A percentile compares a stretch with the other conserved stretches of the same genome.
phyloP scores from a whole-genome alignment of 35 echinoderm and acorn worm species.

The Strongylocentrotus purpuratus region DNA sequence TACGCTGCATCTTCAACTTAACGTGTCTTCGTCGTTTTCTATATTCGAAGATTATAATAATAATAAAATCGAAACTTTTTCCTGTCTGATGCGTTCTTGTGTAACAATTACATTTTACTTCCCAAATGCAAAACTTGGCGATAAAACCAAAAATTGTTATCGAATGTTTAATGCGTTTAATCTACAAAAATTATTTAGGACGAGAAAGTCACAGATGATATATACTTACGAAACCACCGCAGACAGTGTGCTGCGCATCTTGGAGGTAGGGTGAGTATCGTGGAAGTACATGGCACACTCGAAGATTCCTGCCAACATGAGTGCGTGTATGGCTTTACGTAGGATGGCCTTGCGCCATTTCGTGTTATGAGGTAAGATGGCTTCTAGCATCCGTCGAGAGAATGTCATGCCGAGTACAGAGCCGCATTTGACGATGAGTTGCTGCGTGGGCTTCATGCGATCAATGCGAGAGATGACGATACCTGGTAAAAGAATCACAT shows the following conservation, averaged over 20 bases:
- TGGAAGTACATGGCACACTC: constrained; percentile 77
- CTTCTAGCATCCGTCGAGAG: constrained; percentile 76
- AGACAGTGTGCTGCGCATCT: neutral
- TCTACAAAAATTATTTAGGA: neutral
- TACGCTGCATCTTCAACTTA: too few relatives aligned
- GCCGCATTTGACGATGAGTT: constrained; percentile 94
- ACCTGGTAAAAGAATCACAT: constrained; percentile 52
- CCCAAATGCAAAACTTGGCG: too few relatives aligned
- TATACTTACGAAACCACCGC: constrained; percentile 19
- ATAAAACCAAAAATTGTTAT: too few relatives aligned
- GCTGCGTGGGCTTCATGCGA: constrained; percentile 87
- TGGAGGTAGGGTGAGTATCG: constrained; percentile 4
- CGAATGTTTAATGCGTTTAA: too few relatives aligned
- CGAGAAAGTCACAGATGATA: neutral
- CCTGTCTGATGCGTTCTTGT: too few relatives aligned
- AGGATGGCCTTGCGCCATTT: constrained; percentile 56
- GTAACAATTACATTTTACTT: too few relatives aligned
- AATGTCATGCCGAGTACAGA: constrained; percentile 84
- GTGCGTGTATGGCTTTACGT: constrained; percentile 60
- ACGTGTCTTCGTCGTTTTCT: too few relatives aligned
- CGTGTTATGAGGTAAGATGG: constrained; percentile 68
- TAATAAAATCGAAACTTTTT: too few relatives aligned
- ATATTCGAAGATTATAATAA: too few relatives aligned
- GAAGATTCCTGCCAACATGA: constrained; percentile 82
- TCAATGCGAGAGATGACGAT: constrained; percentile 91